Percentiles rank a stretch among this genome's conserved stretches.
Evolutionary conservation across 2,797 vertebrate species (phyloP).

Genomic region (Eospalax fontanierii): DNA sequence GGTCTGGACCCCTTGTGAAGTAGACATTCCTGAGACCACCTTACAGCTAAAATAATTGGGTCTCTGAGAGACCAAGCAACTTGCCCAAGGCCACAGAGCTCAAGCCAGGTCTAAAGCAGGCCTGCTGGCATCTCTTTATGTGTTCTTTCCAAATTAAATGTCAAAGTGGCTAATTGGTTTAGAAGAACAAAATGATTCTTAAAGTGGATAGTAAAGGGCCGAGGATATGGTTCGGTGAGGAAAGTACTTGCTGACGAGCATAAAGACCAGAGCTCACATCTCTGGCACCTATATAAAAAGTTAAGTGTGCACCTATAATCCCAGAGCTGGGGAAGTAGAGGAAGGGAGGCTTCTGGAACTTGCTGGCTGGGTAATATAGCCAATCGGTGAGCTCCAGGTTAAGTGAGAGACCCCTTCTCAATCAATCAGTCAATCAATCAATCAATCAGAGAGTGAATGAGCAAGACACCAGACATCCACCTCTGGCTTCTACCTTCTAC

Average conservation of each 20-base stretch:
- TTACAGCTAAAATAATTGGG: background rate
- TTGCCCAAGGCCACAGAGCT: background rate
- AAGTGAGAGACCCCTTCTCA: background rate
- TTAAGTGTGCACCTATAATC: background rate
- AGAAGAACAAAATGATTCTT: slow-evolving; percentile 1
- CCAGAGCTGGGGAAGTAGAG: background rate
- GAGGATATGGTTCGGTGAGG: background rate
- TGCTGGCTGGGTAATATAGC: background rate
- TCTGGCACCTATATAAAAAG: background rate
- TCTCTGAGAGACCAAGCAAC: background rate
- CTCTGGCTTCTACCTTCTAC: background rate
- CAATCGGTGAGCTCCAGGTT: background rate
- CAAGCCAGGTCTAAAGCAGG: background rate
- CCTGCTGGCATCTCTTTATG: background rate
- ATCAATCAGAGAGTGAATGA: background rate
- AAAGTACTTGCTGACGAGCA: background rate
- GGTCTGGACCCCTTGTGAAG: background rate
- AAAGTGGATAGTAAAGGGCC: background rate
- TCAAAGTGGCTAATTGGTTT: background rate
- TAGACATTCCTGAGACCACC: background rate
- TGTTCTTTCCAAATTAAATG: slow-evolving; percentile 20
- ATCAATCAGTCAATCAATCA: background rate
- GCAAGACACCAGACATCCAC: background rate
- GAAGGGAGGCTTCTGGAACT: background rate
- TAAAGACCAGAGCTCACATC: background rate